These are phyloP conservation scores for Caenorhabditis sp. DNA, from an alignment of 2,888 invertebrate genomes.

Conservation along the genomic window DNA sequence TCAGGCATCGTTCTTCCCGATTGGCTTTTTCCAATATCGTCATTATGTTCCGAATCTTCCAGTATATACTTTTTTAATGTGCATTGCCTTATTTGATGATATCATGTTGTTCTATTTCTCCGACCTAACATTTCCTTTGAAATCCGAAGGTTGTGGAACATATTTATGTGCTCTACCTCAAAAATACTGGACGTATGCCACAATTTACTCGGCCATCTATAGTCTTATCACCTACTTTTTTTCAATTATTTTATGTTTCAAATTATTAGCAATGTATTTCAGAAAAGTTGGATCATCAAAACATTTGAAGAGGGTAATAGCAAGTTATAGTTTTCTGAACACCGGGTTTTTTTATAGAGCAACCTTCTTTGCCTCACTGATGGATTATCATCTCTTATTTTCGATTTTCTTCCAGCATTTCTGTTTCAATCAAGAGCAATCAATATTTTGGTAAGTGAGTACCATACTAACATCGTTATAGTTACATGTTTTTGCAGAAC, in stretches of 20 bases:
- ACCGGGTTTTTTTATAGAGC: not conserved
- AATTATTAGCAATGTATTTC: not conserved
- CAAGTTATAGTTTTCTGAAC: too few relatives aligned
- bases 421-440: not conserved
- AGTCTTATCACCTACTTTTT: not conserved
- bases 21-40: too few relatives aligned
- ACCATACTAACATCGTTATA: too few relatives aligned
- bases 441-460: not conserved
- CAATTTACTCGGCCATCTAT: not conserved
- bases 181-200: not conserved
- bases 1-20: too few relatives aligned
- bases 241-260: not conserved
- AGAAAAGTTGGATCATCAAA: not conserved
- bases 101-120: not conserved
- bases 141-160: not conserved
- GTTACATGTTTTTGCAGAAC: not conserved
- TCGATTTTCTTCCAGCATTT: not conserved
- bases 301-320: not conserved
- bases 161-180: not conserved
- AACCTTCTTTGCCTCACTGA: not conserved
- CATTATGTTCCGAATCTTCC: too few relatives aligned
- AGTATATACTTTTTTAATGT: not conserved
- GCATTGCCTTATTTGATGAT: not conserved
- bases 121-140: not conserved
- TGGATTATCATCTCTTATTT: not conserved